A percentile compares a stretch with the other conserved stretches of the same genome.
Conservation (phyloP, 2,888 invertebrate genomes). For the Chorisops tibialis region DNA sequence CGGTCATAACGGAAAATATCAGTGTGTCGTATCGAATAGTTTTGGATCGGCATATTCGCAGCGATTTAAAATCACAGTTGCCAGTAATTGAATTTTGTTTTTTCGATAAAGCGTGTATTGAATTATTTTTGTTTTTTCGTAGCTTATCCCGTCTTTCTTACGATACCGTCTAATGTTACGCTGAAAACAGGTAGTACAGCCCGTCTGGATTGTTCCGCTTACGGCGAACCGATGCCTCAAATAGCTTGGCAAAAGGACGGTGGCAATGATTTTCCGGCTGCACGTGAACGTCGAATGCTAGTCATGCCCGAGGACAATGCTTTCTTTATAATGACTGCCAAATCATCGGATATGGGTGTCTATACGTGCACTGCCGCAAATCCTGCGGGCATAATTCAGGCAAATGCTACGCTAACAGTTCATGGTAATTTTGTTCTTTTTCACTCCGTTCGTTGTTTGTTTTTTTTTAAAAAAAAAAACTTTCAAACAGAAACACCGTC, state of each 20-base stretch:
- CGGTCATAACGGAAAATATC: conserved; percentile 82
- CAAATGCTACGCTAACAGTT: conserved; percentile 83
- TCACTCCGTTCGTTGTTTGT: neutral
- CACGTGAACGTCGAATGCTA: conserved; percentile 87
- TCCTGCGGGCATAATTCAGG: conserved; percentile 79
- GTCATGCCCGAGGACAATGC: conserved; percentile 88
- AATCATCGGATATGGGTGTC: conserved; percentile 82
- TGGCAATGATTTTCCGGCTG: conserved; percentile 93
- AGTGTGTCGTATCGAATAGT: conserved; percentile 86
- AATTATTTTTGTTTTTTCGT: conserved; percentile 38
- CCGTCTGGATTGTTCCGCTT: conserved; percentile 85
- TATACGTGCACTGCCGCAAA: conserved; percentile 93
- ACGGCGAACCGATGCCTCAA: conserved; percentile 83
- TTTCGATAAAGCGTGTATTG: neutral
- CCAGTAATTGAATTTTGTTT: conserved; percentile 56
- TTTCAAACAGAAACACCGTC: conserved; percentile 70
- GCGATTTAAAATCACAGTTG: conserved; percentile 81
- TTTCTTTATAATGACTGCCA: conserved; percentile 89
- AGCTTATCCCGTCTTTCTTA: conserved; percentile 83
- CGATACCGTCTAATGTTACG: conserved; percentile 79
- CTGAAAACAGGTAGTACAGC: conserved; percentile 83
- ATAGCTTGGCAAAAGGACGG: conserved; percentile 90
- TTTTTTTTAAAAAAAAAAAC: neutral
- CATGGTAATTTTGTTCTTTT: conserved; percentile 41
- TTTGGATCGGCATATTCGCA: conserved; percentile 87